These are phyloP conservation scores for Perizoma flavofasciatum DNA, from an alignment of 2,888 invertebrate species.

Conservation along the genomic window DNA sequence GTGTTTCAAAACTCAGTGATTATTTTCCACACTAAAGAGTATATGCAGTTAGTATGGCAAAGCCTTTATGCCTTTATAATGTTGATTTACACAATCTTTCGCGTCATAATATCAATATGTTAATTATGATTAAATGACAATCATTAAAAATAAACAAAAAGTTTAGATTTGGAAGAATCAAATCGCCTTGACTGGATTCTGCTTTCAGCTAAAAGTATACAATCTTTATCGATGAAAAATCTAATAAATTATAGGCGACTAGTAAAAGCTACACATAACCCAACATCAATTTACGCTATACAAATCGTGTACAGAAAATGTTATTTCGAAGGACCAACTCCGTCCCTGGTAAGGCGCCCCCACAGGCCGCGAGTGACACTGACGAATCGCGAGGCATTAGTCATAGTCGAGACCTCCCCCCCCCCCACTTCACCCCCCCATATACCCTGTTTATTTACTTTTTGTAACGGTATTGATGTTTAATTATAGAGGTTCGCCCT, in stretches of 20 bases:
- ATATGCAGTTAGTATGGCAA: no score
- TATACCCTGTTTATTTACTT: constrained; percentile 83
- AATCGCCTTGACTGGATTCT: neutral
- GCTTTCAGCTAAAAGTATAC: neutral
- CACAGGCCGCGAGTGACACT: constrained; percentile 84
- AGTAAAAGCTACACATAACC: constrained; percentile 31
- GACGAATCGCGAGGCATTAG: constrained; percentile 88
- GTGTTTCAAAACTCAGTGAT: no score
- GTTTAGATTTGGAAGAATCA: no score
- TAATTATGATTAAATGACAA: no score
- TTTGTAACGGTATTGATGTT: constrained; percentile 84
- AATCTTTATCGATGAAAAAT: constrained; percentile 18
- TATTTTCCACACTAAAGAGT: no score
- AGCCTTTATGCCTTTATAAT: no score
- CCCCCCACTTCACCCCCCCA: constrained; percentile 75
- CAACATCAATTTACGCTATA: constrained; percentile 36
- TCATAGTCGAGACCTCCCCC: constrained; percentile 85
- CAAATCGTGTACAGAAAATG: constrained; percentile 70
- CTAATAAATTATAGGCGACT: constrained; percentile 19
- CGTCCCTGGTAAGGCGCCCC: constrained; percentile 77
- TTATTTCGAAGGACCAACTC: constrained; percentile 74
- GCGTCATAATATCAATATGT: no score
- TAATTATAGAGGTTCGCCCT: constrained; percentile 76
- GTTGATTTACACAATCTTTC: no score
- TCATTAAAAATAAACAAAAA: no score